Conservation (phyloP, 2,797 vertebrate species). For the Falco novaeseelandiae region DNA sequence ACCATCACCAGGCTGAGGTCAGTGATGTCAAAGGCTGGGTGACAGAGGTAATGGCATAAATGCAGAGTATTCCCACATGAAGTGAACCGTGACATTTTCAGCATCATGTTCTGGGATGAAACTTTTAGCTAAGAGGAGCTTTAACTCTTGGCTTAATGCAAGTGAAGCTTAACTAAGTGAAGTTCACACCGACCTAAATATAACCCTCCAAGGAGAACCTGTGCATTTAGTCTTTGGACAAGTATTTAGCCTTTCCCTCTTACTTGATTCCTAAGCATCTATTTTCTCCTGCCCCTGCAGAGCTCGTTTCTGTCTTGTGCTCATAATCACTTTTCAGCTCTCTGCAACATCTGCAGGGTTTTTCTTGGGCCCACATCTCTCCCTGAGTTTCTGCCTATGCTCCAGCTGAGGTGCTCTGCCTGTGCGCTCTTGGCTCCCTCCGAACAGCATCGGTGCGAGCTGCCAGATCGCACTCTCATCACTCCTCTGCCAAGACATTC, state of each 20-base stretch:
- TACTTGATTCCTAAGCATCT: not conserved
- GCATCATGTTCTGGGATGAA: not conserved
- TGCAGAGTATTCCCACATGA: not conserved
- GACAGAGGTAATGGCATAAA: not conserved
- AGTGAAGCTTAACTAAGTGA: not conserved
- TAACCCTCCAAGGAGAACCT: not conserved
- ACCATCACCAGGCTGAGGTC: not conserved
- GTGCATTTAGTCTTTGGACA: not conserved
- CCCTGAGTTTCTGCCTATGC: fast-evolving
- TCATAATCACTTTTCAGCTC: not conserved
- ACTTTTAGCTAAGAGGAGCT: not conserved
- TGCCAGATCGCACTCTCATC: not conserved
- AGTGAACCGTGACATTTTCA: not conserved
- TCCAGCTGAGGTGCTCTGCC: not conserved
- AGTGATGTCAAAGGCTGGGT: not conserved
- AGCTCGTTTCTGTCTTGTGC: not conserved
- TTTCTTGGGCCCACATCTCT: not conserved
- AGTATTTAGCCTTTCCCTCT: not conserved
- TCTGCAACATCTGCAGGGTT: not conserved
- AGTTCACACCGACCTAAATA: not conserved
- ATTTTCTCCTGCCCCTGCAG: not conserved
- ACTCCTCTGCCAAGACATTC: not conserved
- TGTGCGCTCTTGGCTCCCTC: not conserved
- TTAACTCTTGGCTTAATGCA: not conserved
- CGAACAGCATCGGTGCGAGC: fast-evolving